phyloP scores from a whole-genome alignment of 1,140 invertebrate species.

The Drosophila neocordata region DNA sequence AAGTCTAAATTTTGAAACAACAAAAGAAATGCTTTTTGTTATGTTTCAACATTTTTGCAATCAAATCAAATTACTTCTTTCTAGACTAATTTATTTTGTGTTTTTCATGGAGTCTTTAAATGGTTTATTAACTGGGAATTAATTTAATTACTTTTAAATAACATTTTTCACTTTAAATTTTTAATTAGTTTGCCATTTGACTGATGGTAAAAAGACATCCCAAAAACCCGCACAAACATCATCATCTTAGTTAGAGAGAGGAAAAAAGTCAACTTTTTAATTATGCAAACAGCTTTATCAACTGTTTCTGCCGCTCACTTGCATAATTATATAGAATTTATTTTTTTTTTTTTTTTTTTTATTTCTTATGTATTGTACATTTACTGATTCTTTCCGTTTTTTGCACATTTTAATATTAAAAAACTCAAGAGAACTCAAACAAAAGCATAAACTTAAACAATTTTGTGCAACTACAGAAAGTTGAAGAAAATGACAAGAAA shows the following conservation, averaged over 20 bases:
- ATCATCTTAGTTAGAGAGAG: constrained; percentile 23
- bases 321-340: constrained; percentile 57
- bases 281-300: constrained; percentile 51
- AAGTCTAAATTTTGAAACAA: no score
- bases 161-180: not conserved
- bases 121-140: not conserved
- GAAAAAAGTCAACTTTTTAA: constrained; percentile 37
- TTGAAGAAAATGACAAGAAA: constrained; percentile 47
- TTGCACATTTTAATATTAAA: constrained; percentile 37
- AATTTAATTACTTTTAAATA: not conserved
- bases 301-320: constrained; percentile 28
- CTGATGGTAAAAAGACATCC: not conserved
- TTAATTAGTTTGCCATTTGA: constrained; percentile 1
- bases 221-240: constrained; percentile 15
- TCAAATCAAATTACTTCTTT: not conserved
- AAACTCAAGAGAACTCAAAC: constrained; percentile 49
- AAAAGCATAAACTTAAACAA: constrained; percentile 34
- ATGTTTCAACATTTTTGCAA: no score
- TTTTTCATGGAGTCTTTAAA: not conserved
- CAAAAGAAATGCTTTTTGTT: no score
- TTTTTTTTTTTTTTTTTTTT: not conserved
- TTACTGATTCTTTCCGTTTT: not conserved
- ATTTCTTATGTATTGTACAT: constrained; percentile 11
- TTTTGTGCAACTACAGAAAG: constrained; percentile 23
- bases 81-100: not conserved